A percentile compares a stretch with the other conserved stretches of the same genome.
phyloP scores from a whole-genome alignment of 1,140 invertebrate genomes.

The Rhyacophila brunnea region DNA sequence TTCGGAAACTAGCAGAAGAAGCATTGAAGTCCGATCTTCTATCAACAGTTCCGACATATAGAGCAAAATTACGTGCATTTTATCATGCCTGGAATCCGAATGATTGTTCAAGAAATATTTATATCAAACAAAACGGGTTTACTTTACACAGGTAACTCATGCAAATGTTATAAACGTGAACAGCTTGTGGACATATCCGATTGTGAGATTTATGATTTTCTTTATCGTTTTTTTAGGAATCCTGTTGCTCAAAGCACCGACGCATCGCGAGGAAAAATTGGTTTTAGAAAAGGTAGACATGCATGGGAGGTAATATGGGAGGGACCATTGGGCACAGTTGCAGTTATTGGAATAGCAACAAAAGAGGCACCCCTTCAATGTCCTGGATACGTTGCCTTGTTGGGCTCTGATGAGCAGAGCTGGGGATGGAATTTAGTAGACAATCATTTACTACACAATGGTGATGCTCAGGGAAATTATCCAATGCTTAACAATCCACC shows the following conservation, averaged over 20 bases:
- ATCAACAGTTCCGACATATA: slow-evolving; percentile 85
- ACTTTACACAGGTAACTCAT: slow-evolving; percentile 83
- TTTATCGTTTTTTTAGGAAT: slow-evolving; percentile 60
- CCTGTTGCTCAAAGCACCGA: slow-evolving; percentile 99
- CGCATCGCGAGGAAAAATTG: slow-evolving; percentile 91
- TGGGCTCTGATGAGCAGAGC: slow-evolving; percentile 94
- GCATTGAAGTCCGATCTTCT: slow-evolving; percentile 91
- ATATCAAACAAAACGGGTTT: slow-evolving; percentile 95
- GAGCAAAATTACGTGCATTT: slow-evolving; percentile 91
- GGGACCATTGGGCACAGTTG: slow-evolving; percentile 93
- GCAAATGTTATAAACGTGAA: too few relatives aligned
- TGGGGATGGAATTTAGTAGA: slow-evolving; percentile 99
- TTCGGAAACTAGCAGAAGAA: slow-evolving; percentile 84
- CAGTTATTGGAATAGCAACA: slow-evolving; percentile 93
- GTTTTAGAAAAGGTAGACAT: slow-evolving; percentile 90
- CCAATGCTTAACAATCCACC: slow-evolving; percentile 95
- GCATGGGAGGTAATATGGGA: slow-evolving; percentile 99
- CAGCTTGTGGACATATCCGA: too few relatives aligned
- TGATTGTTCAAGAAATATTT: slow-evolving; percentile 96
- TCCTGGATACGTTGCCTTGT: slow-evolving; percentile 90
- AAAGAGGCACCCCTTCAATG: slow-evolving; percentile 88
- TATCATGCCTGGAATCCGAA: slow-evolving; percentile 96
- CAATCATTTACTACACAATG: slow-evolving; percentile 96
- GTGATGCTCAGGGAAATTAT: slow-evolving; percentile 93
- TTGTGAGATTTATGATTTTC: too few relatives aligned